phyloP scores from a whole-genome alignment of 2,888 invertebrate genomes.

The Drosophila putrida region DNA sequence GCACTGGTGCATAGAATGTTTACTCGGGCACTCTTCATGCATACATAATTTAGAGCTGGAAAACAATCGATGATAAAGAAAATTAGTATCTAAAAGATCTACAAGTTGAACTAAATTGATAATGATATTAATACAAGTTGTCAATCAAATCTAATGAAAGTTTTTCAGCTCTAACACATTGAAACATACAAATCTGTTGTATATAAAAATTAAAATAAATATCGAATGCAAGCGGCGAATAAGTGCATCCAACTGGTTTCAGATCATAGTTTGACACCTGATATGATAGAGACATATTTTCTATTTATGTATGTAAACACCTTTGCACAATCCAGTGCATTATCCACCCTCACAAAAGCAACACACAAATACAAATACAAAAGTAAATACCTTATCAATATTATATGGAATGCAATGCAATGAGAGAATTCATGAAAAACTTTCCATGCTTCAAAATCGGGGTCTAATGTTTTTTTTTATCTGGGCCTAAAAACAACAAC shows the following conservation, averaged over 20 bases:
- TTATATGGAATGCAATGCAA: conserved; percentile 59
- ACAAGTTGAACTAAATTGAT: no score
- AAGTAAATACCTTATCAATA: conserved; percentile 30
- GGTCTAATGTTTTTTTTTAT: conserved; percentile 16
- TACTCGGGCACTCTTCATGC: conserved; percentile 47
- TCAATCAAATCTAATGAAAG: background rate
- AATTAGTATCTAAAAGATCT: no score
- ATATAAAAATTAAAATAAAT: conserved; percentile 22
- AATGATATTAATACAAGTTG: background rate
- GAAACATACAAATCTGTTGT: conserved; percentile 31
- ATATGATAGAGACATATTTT: conserved; percentile 39
- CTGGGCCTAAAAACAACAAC: conserved; percentile 46
- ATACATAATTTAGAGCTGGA: conserved; percentile 24
- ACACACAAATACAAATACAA: conserved; percentile 21
- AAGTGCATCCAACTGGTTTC: conserved; percentile 46
- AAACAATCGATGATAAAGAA: conserved; percentile 14
- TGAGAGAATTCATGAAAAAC: conserved; percentile 71
- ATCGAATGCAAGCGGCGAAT: conserved; percentile 11
- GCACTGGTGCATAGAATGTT: conserved; percentile 69
- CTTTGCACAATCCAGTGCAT: conserved; percentile 41
- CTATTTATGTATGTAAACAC: conserved; percentile 46
- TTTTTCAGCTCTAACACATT: conserved; percentile 40
- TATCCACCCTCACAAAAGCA: conserved; percentile 39
- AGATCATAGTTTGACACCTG: conserved; percentile 34
- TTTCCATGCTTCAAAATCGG: conserved; percentile 64